Evolutionary conservation across 2,113 vertebrate genomes (phyloP), one percentile per base, ranked within the genome.

Genomic region (Passer domesticus): DNA sequence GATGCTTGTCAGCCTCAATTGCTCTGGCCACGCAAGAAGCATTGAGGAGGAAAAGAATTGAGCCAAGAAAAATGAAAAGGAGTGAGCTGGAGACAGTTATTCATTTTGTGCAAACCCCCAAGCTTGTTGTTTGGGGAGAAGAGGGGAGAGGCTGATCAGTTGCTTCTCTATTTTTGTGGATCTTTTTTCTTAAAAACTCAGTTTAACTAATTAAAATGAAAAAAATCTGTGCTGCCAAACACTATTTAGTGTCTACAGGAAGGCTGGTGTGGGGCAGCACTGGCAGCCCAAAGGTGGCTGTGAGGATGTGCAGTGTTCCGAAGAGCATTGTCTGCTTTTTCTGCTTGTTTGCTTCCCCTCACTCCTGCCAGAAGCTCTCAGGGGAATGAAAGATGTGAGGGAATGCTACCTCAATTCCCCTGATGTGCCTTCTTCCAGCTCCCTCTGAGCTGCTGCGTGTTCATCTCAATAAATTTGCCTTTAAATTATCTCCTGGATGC

Each of bases 1-100:
- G 49, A 10, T 25, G 19, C 56, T 91, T 85, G 58, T 92, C 70
- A 76, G 58, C 31, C 67, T 66, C 70, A 82, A 64, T 85, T 83
- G 73, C 55, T 91, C 35, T 6, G 67, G 39, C 67, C 56, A 31
- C 0, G 1, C 39, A 63, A 33, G 69, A 83, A 63, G 52, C 7
- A 27, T 18, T 77, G 76, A 81, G 47, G 43, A 94, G 64, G 69
- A 46, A 83, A 74, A 69, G 43, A 69, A 86, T 1, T 46, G 83
- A 89, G 64, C 56, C 30, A 60, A 70, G 76, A 69, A 87, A 83
- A 83, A 76, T 85, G 85, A 96, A 86, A 77, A 90, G 20, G 4
- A 18, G 39, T 16, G 39, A 83, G 39, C 7, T n/a, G 33, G 35
- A 83, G 80, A 44, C 9, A 59, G 35, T 63, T 59, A 37, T 41